phyloP scores from a whole-genome alignment of 1,140 invertebrate genomes.

The Drosophila neocordata region DNA sequence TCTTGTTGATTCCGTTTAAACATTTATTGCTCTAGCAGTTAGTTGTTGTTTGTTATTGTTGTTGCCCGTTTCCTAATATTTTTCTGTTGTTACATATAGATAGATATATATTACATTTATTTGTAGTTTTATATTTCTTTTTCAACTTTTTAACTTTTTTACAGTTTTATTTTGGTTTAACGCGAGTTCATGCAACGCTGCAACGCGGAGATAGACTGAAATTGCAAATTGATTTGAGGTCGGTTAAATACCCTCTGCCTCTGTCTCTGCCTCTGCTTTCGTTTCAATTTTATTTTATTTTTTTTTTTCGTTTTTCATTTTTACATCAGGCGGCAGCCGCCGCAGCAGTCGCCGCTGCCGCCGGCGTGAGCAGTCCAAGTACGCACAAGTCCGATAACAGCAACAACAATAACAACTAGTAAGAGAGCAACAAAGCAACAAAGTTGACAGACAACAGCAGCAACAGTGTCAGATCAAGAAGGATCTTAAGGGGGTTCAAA shows the following conservation, averaged over 20 bases:
- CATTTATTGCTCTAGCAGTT: constrained; percentile 23
- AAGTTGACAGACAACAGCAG: constrained; percentile 17
- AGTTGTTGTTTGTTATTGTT: constrained; percentile 52
- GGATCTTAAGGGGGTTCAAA: not conserved
- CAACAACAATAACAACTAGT: constrained; percentile 28
- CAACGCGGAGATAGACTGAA: constrained; percentile 83
- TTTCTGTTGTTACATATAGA: constrained; percentile 47
- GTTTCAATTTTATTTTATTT: constrained; percentile 9
- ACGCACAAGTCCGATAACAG: constrained; percentile 70
- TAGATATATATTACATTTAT: not conserved
- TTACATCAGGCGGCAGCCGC: constrained; percentile 64
- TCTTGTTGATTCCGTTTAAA: constrained; percentile 21
- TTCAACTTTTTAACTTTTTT: constrained; percentile 31
- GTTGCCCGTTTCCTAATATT: constrained; percentile 61
- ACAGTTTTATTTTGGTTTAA: constrained; percentile 31
- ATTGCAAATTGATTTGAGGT: constrained; percentile 83
- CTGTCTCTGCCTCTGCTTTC: constrained; percentile 58
- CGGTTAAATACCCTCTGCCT: constrained; percentile 83
- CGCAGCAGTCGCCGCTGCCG: constrained; percentile 55
- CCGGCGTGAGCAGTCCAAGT: constrained; percentile 71
- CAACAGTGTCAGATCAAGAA: not conserved
- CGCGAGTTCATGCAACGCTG: constrained; percentile 81
- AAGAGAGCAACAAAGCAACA: constrained; percentile 30
- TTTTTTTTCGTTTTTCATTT: constrained; percentile 48
- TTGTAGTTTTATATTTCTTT: constrained; percentile 31